Base-by-base conservation (phyloP, 2,888 invertebrate species). In the Lasioglossum leucozonium region DNA sequence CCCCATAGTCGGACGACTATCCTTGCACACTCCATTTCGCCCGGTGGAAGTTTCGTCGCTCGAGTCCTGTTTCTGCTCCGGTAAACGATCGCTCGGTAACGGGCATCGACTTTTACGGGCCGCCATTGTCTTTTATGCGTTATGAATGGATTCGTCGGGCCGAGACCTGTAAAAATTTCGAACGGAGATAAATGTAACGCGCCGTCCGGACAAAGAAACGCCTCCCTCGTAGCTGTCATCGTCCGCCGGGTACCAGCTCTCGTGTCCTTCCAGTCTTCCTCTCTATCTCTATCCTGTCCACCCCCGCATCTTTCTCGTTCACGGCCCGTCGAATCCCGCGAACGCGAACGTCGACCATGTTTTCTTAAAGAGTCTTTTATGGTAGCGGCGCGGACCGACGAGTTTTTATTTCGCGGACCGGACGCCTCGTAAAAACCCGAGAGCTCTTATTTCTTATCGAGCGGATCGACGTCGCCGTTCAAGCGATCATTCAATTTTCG, bases 51-150 rank as follows among this genome's bases (percentile, higher is more conserved):
- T 84, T 77, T 80, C 77, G 73, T 83, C n/a, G 51, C 30, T 62
- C 67, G 65, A 65, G 58, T 76, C 77, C 79, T 81, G 77, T 86
- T 87, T 86, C 87, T 80, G 82, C 82, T 69, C 80, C 86, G 55
- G 74, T 74, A 67, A 79, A 44, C 86, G 82, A 82, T 77, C 82
- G 67, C 22, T 42, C 55, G 65, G 74, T 82, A 80, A 86, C 87
- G 82, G 86, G 80, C 87, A 78, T 80, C 80, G 87, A 87, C 86
- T 86, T 87, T 87, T 86, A 86, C 86, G 86, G 79, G 58, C 62
- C 18, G 79, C 86, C 86, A 86, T 86, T 86, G 87, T 87, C 87
- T 87, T 86, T 86, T 86, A 86, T 86, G 82, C 86, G 74, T 79
- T 85, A 86, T 82, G 86, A 86, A 85, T 85, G 86, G 79, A 85